These are phyloP conservation scores for Drusus annulatus DNA, from an alignment of 1,140 invertebrate species.

Conservation along the genomic window DNA sequence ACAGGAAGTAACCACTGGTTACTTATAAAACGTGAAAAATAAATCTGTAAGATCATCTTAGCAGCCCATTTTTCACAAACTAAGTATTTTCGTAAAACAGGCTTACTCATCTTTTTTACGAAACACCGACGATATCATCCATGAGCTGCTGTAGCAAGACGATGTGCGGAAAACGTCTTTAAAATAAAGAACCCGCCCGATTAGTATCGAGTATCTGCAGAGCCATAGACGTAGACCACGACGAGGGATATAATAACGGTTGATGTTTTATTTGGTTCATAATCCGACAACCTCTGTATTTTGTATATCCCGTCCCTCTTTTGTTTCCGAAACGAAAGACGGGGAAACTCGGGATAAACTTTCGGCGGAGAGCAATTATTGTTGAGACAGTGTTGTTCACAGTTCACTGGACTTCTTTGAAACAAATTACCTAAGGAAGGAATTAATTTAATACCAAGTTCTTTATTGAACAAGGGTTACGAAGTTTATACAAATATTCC, in stretches of 20 bases:
- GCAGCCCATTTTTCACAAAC: too few relatives aligned
- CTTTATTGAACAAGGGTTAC: background rate
- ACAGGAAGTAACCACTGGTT: too few relatives aligned
- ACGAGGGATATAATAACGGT: too few relatives aligned
- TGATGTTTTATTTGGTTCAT: constrained; percentile 32
- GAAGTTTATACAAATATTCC: constrained; percentile 14
- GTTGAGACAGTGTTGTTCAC: constrained; percentile 31
- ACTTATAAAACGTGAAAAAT: too few relatives aligned
- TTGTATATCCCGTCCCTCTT: background rate
- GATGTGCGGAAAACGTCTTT: background rate
- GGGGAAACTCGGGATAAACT: constrained; percentile 16
- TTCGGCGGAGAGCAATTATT: background rate
- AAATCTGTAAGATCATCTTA: too few relatives aligned
- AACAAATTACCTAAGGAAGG: constrained; percentile 26
- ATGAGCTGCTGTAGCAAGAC: too few relatives aligned
- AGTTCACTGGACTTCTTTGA: constrained; percentile 25
- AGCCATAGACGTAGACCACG: too few relatives aligned
- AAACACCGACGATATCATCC: too few relatives aligned
- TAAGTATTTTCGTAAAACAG: too few relatives aligned
- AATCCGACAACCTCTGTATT: constrained; percentile 7
- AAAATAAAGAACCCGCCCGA: constrained; percentile 13
- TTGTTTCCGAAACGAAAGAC: background rate
- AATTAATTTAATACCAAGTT: constrained; percentile 16
- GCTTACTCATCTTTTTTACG: too few relatives aligned
- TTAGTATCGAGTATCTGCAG: too few relatives aligned